Base-by-base conservation (phyloP, 2,888 invertebrate genomes). In the Lithophane ornitopus region DNA sequence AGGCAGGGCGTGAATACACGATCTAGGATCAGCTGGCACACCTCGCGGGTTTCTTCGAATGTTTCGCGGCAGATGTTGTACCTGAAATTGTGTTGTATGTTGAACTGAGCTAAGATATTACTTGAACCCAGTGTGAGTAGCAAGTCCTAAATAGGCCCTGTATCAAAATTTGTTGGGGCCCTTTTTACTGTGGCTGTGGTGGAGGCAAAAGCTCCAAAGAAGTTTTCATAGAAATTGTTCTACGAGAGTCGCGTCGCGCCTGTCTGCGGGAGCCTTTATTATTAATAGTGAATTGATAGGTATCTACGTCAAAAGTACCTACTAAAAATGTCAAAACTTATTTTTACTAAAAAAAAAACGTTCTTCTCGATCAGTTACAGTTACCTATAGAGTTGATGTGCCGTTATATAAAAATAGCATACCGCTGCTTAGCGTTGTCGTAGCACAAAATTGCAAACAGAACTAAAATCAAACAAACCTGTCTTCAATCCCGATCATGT, bases 401-500 rank as follows among this genome's bases (percentile, higher is more conserved):
- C 19, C 14, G n/a, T n/a, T n/a, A n/a, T 39, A 22, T 22, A 14
- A 62, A 61, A 39, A n/a, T 62, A 39, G 9, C 4, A 28, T 28
- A 19, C 11, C 28, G 19, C 28, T 59, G 19, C 28, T 59, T 59
- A 28, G 28, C 19, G 28, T n/a, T 62, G 39, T n/a, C n/a, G n/a
- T n/a, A n/a, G 4, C 12, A 41, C 12, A 46, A 70, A 44, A 46
- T 67, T n/a, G 3, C 34, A 46, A 14, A 22, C 3, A 41, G 12
- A 58, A 41, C 26, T 59, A 9, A 22, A 67, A 39, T 61, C 2
- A 66, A 76, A 89, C 92, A 91, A 87, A 98, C 98, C 97, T 97
- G 87, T 99, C 98, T 85, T 98, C 97, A 78, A 99, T 97, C 4
- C 99, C 99, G 82, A 99, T 96, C 91, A 98, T 94, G 90, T 98